Evolutionary conservation across 1,140 invertebrate species (phyloP).

Genomic region (Neocloeon triangulifer): DNA sequence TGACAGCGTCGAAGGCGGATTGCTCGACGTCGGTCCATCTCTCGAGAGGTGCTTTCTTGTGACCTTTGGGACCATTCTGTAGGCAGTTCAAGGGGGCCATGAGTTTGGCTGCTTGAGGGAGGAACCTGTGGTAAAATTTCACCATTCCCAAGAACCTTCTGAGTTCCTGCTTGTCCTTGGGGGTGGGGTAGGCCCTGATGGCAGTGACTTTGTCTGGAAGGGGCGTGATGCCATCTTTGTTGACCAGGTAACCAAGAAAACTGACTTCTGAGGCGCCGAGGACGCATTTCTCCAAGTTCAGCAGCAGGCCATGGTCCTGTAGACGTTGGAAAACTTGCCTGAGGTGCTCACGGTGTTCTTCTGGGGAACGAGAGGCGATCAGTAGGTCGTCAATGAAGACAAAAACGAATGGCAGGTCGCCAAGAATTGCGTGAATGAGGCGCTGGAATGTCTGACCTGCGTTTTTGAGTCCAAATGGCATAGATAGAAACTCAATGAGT

Average conservation of each 20-base stretch:
- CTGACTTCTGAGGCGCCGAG: conserved; percentile 12
- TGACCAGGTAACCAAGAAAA: conserved; percentile 14
- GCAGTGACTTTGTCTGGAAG: conserved; percentile 6
- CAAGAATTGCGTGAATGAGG: conserved; percentile 20
- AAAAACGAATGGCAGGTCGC: conserved; percentile 14
- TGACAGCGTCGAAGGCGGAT: conserved; percentile 10
- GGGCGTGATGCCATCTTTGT: conserved; percentile 14
- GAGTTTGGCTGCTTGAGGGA: conserved; percentile 12
- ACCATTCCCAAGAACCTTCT: conserved; percentile 7
- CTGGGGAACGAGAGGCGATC: conserved; percentile 11
- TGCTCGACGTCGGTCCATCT: conserved; percentile 9
- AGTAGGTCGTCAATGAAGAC: conserved; percentile 21
- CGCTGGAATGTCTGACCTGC: conserved; percentile 24
- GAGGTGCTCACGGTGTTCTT: conserved; percentile 12
- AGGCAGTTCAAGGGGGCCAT: conserved; percentile 11
- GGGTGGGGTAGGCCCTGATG: conserved; percentile 3
- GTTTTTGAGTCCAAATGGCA: conserved; percentile 21
- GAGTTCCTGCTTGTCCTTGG: too few species aligned
- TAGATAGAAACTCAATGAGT: conserved; percentile 15
- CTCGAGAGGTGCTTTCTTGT: conserved; percentile 1
- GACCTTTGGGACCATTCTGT: conserved; percentile 5
- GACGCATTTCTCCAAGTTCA: conserved; percentile 14
- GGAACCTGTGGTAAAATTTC: background rate
- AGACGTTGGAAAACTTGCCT: conserved; percentile 10
- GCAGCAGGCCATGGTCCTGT: conserved; percentile 10